A percentile compares a stretch with the other conserved stretches of the same genome.
Conservation (phyloP, 2,113 vertebrate genomes). For the Sisor rabdophorus region DNA sequence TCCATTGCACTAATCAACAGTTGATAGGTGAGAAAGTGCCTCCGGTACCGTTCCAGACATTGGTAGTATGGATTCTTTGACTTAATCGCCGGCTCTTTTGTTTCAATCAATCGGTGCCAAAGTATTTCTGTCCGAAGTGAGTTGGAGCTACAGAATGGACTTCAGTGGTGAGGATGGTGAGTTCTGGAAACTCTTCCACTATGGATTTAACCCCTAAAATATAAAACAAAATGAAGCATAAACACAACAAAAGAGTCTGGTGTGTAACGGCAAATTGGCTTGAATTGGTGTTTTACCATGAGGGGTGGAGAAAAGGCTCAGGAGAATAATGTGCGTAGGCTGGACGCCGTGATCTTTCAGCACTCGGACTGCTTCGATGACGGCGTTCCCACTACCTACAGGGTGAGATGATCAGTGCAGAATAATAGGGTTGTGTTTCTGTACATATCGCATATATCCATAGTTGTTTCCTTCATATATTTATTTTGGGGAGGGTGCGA, state of each 20-base stretch:
- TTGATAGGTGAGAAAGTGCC: not conserved
- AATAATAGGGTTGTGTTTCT: not conserved
- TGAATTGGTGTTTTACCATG: slow-evolving; percentile 72
- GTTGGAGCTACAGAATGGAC: slow-evolving; percentile 92
- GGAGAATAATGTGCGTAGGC: slow-evolving; percentile 87
- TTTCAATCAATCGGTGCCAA: slow-evolving; percentile 83
- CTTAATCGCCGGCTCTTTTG: too few species aligned
- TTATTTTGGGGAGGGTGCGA: too few species aligned
- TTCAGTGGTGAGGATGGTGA: slow-evolving; percentile 95
- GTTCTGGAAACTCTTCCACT: slow-evolving; percentile 94
- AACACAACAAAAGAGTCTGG: not conserved
- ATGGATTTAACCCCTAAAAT: slow-evolving; percentile 89
- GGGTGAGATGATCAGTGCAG: slow-evolving; percentile 25
- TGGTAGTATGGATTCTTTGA: too few species aligned
- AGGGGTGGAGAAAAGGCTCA: slow-evolving; percentile 93
- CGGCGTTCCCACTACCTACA: slow-evolving; percentile 90
- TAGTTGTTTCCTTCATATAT: too few species aligned
- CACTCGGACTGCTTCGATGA: slow-evolving; percentile 92
- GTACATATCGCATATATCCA: not conserved
- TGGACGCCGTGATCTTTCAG: slow-evolving; percentile 90
- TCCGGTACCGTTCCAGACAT: not conserved
- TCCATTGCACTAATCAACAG: not conserved
- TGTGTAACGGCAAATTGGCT: too few species aligned
- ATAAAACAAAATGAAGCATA: slow-evolving; percentile 6
- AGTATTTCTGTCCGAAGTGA: slow-evolving; percentile 96